Conservation (phyloP, 2,797 vertebrate species). For the Squalus acanthias region DNA sequence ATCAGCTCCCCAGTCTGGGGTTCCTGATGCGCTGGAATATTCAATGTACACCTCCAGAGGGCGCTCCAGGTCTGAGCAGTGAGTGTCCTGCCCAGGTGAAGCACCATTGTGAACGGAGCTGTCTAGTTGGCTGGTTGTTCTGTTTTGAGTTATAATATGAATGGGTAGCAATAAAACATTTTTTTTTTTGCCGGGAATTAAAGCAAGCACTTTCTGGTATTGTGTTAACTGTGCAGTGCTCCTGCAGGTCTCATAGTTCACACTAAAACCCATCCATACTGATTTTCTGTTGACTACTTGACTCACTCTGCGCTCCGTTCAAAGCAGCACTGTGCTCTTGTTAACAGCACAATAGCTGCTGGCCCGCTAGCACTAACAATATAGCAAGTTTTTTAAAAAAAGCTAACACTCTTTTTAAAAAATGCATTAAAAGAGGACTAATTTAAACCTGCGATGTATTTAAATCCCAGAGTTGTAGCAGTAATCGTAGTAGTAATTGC, state of each 20-base stretch:
- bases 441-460: not conserved
- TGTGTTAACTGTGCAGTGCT: not conserved
- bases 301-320: not conserved
- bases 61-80: not conserved
- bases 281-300: not conserved
- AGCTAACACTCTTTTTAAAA: not conserved
- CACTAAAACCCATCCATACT: not conserved
- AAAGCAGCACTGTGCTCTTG: not conserved
- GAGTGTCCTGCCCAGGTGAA: not conserved
- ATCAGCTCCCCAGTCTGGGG: not conserved
- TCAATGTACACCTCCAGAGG: not conserved
- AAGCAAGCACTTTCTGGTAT: not conserved
- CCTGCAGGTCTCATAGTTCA: not conserved
- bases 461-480: not conserved
- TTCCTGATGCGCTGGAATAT: not conserved
- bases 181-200: not conserved
- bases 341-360: not conserved
- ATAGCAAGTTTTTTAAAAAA: not conserved
- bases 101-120: not conserved
- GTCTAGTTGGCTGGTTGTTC: not conserved
- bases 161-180: not conserved
- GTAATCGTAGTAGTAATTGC: not conserved
- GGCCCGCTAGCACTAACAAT: not conserved
- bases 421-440: not conserved
- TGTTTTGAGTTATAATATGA: not conserved